phyloP scores from a whole-genome alignment of 2,888 invertebrate species.

The Cataglyphis rosenhaueri region DNA sequence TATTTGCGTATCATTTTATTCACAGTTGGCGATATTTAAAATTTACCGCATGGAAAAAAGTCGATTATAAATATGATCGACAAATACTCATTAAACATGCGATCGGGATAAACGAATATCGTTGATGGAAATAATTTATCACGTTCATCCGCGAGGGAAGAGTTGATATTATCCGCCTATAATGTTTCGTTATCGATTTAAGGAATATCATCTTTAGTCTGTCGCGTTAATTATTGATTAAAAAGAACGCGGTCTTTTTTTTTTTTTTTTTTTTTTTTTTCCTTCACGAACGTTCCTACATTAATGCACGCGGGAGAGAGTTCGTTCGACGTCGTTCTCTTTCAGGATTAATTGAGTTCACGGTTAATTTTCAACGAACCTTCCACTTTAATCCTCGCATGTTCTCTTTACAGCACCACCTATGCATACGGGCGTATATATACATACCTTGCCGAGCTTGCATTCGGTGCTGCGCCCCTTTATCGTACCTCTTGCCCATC shows the following conservation, averaged over 20 bases:
- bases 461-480: constrained; percentile 19
- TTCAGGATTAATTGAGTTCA: constrained; percentile 73
- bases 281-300: constrained; percentile 61
- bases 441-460: background rate
- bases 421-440: background rate
- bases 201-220: background rate
- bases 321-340: constrained; percentile 53
- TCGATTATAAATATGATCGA: background rate
- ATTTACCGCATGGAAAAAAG: background rate
- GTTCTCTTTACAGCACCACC: constrained; percentile 24
- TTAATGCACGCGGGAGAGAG: constrained; percentile 62
- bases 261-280: constrained; percentile 64
- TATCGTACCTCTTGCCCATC: constrained; percentile 33
- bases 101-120: background rate
- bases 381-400: constrained; percentile 64
- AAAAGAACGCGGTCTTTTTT: constrained; percentile 66
- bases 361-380: constrained; percentile 70
- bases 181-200: constrained; percentile 2
- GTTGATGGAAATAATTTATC: background rate
- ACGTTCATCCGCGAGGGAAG: background rate
- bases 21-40: background rate
- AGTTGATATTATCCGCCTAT: constrained; percentile 55
- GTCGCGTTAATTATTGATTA: constrained; percentile 52
- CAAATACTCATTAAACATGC: background rate
- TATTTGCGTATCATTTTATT: background rate